A percentile compares a stretch with the other conserved stretches of the same genome.
Conservation (phyloP, 1,140 invertebrate species). For the Calephelis virginiensis region DNA sequence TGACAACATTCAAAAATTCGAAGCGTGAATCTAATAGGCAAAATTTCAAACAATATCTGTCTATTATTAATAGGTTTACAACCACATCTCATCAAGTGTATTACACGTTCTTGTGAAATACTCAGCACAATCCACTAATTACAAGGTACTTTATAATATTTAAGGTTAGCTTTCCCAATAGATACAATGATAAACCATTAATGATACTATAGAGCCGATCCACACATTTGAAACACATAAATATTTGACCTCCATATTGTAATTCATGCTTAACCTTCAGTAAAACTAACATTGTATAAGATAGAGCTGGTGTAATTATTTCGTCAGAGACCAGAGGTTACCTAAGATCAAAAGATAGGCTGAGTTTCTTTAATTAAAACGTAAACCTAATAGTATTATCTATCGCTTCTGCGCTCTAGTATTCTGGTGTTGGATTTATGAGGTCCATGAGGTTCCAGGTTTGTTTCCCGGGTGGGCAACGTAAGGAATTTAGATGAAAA, state of each 20-base stretch:
- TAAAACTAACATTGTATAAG: constrained; percentile 18
- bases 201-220: constrained; percentile 8
- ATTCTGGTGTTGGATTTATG: too few species aligned
- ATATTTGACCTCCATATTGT: constrained; percentile 14
- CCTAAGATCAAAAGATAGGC: constrained; percentile 1
- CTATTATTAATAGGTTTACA: too few species aligned
- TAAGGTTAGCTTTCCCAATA: constrained; percentile 17
- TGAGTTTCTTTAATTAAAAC: background rate
- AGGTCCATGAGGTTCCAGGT: too few species aligned
- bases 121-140: constrained; percentile 8
- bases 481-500: too few species aligned
- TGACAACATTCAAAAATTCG: too few species aligned
- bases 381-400: background rate
- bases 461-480: too few species aligned
- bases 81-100: too few species aligned
- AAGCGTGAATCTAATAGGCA: too few species aligned
- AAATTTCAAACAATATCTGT: too few species aligned
- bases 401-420: too few species aligned
- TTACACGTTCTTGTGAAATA: constrained; percentile 5
- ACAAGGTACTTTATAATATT: constrained; percentile 5
- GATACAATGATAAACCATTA: background rate
- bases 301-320: constrained; percentile 14
- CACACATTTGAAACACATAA: constrained; percentile 18
- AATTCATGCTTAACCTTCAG: constrained; percentile 20
- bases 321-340: constrained; percentile 3